Conservation (phyloP, 1,140 invertebrate genomes). For the Drosophila kohkoa region DNA sequence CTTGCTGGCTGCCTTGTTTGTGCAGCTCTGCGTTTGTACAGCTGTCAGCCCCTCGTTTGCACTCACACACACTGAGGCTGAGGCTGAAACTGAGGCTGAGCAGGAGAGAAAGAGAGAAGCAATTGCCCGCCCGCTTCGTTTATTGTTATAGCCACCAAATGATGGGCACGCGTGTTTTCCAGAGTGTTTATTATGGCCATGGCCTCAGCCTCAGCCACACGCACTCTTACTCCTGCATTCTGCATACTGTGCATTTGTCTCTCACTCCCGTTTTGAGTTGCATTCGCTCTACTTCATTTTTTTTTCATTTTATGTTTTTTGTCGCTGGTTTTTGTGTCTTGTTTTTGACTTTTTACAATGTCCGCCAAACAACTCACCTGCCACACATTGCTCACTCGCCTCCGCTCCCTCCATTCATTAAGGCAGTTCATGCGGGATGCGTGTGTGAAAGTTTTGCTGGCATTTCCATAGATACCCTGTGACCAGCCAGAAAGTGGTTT, state of each 20-base stretch:
- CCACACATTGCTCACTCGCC: not conserved
- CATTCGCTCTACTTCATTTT: constrained; percentile 7
- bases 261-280: not conserved
- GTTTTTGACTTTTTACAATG: constrained; percentile 37
- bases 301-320: constrained; percentile 38
- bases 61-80: constrained; percentile 35
- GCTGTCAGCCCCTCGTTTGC: constrained; percentile 64
- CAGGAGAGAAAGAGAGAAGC: constrained; percentile 18
- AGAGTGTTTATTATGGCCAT: constrained; percentile 71
- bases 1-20: constrained; percentile 48
- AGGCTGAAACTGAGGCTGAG: constrained; percentile 10
- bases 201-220: constrained; percentile 35
- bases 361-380: constrained; percentile 72
- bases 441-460: not conserved
- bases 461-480: not conserved
- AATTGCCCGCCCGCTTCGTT: constrained; percentile 43
- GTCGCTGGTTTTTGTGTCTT: constrained; percentile 7
- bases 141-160: constrained; percentile 47
- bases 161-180: constrained; percentile 66
- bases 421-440: not conserved
- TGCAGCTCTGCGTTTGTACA: constrained; percentile 70
- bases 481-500: too few species aligned
- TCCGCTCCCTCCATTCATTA: not conserved
- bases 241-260: constrained; percentile 36
- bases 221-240: not conserved